phyloP scores from a whole-genome alignment of 2,888 invertebrate species.

The Aporophyla nigra region DNA sequence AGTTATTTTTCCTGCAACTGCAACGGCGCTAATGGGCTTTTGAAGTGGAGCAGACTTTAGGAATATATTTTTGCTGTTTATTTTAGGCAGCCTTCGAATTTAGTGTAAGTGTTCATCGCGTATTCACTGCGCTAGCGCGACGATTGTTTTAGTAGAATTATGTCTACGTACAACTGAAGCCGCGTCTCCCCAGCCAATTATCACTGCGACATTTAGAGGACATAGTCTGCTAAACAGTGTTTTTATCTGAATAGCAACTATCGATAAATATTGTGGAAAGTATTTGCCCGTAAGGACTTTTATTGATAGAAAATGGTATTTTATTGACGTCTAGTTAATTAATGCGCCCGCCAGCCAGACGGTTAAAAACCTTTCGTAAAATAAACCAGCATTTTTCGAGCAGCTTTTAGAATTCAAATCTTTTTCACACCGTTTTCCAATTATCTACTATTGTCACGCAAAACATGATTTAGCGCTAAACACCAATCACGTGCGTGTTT shows the following conservation, averaged over 20 bases:
- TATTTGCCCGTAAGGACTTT: neutral
- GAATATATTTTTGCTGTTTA: neutral
- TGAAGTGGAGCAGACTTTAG: neutral
- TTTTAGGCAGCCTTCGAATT: neutral
- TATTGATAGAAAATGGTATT: constrained; percentile 30
- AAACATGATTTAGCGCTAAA: constrained; percentile 52
- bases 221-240: neutral
- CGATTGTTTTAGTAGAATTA: neutral
- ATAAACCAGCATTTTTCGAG: constrained; percentile 22
- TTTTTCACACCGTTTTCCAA: constrained; percentile 34
- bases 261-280: constrained; percentile 1
- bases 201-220: neutral
- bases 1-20: neutral
- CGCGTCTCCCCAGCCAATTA: neutral
- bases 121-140: neutral
- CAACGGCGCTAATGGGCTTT: neutral
- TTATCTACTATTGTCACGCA: constrained; percentile 49
- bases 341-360: constrained; percentile 14
- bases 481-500: constrained; percentile 41
- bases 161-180: no score
- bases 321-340: constrained; percentile 22
- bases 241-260: neutral
- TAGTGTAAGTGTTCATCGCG: no score
- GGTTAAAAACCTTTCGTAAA: constrained; percentile 27
- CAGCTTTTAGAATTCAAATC: constrained; percentile 17